These are phyloP conservation scores for Chymomyza caudatula DNA, from an alignment of 2,888 invertebrate species.

Conservation along the genomic window DNA sequence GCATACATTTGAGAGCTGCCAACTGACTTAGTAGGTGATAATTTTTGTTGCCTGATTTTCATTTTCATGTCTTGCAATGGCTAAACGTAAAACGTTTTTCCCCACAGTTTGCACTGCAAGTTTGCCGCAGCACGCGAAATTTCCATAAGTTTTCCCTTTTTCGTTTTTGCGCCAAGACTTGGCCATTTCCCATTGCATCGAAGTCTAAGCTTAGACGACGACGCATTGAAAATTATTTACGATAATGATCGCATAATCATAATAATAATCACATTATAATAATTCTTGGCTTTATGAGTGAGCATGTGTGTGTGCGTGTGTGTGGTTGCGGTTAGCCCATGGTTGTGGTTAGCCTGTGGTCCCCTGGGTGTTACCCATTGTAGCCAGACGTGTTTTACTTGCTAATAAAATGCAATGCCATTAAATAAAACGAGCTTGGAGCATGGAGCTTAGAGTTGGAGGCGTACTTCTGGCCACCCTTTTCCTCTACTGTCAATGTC, in stretches of 20 bases:
- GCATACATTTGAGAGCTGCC: conserved; percentile 51
- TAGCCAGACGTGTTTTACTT: conserved; percentile 61
- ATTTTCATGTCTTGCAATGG: conserved; percentile 57
- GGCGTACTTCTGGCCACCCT: neutral
- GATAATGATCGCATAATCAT: conserved; percentile 74
- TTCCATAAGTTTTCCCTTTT: conserved; percentile 52
- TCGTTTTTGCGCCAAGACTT: neutral
- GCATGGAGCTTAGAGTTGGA: neutral
- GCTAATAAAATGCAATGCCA: conserved; percentile 72
- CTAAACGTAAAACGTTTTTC: too few relatives aligned
- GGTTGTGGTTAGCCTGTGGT: neutral
- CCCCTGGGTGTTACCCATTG: neutral
- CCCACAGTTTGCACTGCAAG: conserved; percentile 33
- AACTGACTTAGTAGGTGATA: conserved; percentile 72
- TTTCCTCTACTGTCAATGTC: neutral
- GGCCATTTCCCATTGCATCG: conserved; percentile 24
- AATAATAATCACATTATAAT: conserved; percentile 74
- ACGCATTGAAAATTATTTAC: conserved; percentile 71
- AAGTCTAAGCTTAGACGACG: conserved; percentile 64
- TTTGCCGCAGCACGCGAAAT: conserved; percentile 48
- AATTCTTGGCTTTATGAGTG: conserved; percentile 68
- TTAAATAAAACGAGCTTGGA: conserved; percentile 25
- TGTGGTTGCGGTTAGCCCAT: neutral
- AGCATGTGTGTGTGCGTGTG: conserved; percentile 1
- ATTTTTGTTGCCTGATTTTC: conserved; percentile 62